Evolutionary conservation across 30 jellyfish, hydroid and myxozoan species (phyloP).

Genomic region (Cassiopea andromeda): DNA sequence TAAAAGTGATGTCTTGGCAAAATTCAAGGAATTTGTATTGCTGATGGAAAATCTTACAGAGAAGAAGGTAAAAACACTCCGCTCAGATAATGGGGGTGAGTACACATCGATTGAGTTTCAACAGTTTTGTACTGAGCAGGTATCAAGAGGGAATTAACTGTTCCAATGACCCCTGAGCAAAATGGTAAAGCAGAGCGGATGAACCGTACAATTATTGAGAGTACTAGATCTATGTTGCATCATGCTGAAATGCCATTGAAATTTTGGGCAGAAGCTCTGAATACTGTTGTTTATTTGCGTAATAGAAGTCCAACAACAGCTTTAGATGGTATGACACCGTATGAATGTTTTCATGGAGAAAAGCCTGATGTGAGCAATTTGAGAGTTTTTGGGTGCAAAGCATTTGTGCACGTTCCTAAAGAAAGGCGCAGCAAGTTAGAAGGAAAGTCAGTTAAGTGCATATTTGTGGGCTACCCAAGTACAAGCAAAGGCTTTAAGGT

Average conservation of each 20-base stretch:
- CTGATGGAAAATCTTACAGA: conserved; percentile 29
- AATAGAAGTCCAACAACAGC: conserved; percentile 63
- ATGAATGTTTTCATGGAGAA: conserved; percentile 33
- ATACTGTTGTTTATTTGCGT: conserved; percentile 16
- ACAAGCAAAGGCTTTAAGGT: conserved; percentile 38
- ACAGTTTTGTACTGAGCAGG: background rate
- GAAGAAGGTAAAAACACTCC: conserved; percentile 12
- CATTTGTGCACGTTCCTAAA: conserved; percentile 43
- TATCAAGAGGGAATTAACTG: conserved; percentile 15
- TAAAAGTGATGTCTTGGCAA: conserved; percentile 43
- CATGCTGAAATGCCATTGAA: conserved; percentile 9
- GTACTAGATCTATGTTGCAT: conserved; percentile 9
- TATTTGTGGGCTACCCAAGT: conserved; percentile 49
- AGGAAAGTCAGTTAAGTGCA: conserved; percentile 20
- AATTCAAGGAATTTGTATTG: conserved; percentile 33
- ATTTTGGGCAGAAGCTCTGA: conserved; percentile 39
- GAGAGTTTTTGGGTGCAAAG: conserved; percentile 56
- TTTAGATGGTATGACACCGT: conserved; percentile 35
- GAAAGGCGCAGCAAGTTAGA: conserved; percentile 40
- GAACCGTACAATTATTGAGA: background rate
- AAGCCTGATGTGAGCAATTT: conserved; percentile 49
- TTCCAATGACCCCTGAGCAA: conserved; percentile 32
- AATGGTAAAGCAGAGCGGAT: conserved; percentile 46
- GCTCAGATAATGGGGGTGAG: conserved; percentile 9
- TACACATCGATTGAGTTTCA: conserved; percentile 12